These are phyloP conservation scores for Porites lutea DNA, from an alignment of 64 coral and sea anemone species.

Conservation along the genomic window DNA sequence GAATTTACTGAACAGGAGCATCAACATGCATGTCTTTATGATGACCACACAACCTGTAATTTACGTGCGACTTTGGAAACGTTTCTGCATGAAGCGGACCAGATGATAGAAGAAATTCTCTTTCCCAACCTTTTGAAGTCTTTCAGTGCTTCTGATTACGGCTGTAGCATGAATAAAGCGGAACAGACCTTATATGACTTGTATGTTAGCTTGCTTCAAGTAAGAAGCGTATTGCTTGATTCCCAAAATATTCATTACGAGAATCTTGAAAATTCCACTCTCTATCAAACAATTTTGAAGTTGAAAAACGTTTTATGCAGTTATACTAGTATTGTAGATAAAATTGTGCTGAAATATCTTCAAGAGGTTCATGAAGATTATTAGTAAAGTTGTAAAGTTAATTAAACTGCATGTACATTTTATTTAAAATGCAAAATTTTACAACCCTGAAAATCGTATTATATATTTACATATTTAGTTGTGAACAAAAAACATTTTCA, in stretches of 20 bases:
- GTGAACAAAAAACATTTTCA: no score
- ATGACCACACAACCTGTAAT: slow-evolving; percentile 8
- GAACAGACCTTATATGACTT: slow-evolving; percentile 21
- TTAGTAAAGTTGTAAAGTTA: not conserved
- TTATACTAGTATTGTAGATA: not conserved
- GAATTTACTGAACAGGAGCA: not conserved
- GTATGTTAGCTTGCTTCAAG: not conserved
- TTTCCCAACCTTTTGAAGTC: slow-evolving; percentile 31
- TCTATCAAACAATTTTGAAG: not conserved
- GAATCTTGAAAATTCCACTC: not conserved
- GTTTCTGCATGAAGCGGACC: not conserved
- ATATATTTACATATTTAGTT: no score
- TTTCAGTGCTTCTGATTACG: not conserved
- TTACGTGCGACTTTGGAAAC: not conserved
- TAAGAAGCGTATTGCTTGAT: not conserved
- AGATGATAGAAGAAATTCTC: slow-evolving; percentile 8
- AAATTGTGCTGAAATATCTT: not conserved
- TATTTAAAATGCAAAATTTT: no score
- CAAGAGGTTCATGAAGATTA: not conserved
- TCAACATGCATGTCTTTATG: not conserved
- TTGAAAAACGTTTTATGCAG: not conserved
- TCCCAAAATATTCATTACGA: not conserved
- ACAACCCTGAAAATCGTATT: no score
- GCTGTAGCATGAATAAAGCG: not conserved
- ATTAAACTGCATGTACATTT: no score